Evolutionary conservation across 2,888 invertebrate species (phyloP).

Genomic region (Electrophaes corylata): DNA sequence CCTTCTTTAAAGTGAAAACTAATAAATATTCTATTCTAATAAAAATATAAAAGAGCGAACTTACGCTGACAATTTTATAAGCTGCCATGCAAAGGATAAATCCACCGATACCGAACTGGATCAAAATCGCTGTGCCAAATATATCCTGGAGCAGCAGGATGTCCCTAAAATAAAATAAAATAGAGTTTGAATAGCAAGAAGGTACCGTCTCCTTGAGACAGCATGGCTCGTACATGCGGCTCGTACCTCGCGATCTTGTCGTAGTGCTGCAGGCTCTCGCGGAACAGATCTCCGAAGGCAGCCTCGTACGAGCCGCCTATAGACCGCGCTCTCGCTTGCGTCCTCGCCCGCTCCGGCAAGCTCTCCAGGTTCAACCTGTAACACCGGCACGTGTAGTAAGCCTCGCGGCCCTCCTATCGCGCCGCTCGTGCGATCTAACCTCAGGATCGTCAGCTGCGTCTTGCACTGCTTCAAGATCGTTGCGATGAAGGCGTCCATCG

Average conservation of each 20-base stretch:
- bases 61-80: conserved; percentile 70
- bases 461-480: conserved; percentile 69
- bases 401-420: no score
- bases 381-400: conserved; percentile 19
- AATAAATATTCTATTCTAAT: no score
- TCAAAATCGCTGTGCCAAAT: conserved; percentile 65
- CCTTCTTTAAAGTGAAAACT: no score
- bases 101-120: conserved; percentile 73
- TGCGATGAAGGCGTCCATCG: conserved; percentile 76
- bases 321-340: neutral
- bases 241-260: conserved; percentile 58
- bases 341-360: conserved; percentile 50
- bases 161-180: conserved; percentile 46
- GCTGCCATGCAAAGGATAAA: conserved; percentile 79
- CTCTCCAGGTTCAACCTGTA: conserved; percentile 58
- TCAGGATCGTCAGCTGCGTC: conserved; percentile 64
- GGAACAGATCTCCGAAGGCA: conserved; percentile 47
- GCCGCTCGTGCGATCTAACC: conserved; percentile 40
- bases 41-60: conserved; percentile 27
- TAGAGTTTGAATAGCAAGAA: neutral
- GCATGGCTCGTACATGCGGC: no score
- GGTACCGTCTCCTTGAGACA: no score
- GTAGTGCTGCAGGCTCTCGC: conserved; percentile 61
- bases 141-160: conserved; percentile 58
- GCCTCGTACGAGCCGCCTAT: conserved; percentile 40